A percentile compares a stretch with the other conserved stretches of the same genome.
These are phyloP conservation scores for Tympanuchus pallidicinctus DNA, from an alignment of 2,113 vertebrate species.

Conservation along the genomic window DNA sequence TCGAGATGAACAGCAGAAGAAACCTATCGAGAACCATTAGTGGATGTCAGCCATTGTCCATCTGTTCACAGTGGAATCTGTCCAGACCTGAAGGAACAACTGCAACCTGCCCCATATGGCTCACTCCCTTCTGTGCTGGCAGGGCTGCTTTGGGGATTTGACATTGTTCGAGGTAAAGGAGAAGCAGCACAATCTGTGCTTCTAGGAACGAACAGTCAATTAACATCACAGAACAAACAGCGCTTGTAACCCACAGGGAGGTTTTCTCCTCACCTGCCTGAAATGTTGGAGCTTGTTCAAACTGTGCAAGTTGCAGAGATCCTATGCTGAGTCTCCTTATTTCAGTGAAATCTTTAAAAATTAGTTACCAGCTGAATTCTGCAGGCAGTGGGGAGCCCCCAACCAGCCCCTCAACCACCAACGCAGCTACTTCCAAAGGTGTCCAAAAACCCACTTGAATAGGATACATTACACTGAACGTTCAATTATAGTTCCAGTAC, in stretches of 20 bases:
- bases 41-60: constrained; percentile 66
- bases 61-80: constrained; percentile 70
- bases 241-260: constrained; percentile 14
- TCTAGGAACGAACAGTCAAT: not conserved
- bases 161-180: constrained; percentile 63
- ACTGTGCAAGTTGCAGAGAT: not conserved
- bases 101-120: constrained; percentile 69
- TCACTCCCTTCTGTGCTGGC: not conserved
- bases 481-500: not conserved
- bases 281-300: not conserved
- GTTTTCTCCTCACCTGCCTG: constrained; percentile 33
- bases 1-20: constrained; percentile 43
- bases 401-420: rapidly evolving
- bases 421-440: not conserved
- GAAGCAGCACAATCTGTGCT: constrained; percentile 10
- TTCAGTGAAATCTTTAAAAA: not conserved
- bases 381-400: not conserved
- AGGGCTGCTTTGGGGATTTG: constrained; percentile 53
- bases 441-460: not conserved
- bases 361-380: not conserved
- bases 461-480: not conserved
- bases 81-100: constrained; percentile 71
- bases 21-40: constrained; percentile 53
- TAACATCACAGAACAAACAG: constrained; percentile 33
- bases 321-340: not conserved